Percentiles rank a stretch among this genome's conserved stretches.
Evolutionary conservation across 2,797 vertebrate genomes (phyloP).

Genomic region (Linurgus olivaceus): DNA sequence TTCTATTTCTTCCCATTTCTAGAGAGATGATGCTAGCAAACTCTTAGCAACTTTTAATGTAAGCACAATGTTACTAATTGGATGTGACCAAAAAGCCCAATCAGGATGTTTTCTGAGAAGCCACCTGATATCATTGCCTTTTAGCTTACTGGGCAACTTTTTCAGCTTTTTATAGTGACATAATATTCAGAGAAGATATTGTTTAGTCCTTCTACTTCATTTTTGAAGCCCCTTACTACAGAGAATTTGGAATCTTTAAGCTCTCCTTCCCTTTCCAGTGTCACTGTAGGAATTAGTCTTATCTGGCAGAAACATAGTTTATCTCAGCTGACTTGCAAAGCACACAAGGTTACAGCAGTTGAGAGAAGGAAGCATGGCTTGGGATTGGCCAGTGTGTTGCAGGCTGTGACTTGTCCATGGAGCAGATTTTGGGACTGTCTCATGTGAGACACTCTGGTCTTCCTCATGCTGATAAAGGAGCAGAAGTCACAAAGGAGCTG

Average conservation of each 20-base stretch:
- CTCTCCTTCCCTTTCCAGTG: not conserved
- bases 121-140: rapidly evolving
- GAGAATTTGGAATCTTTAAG: not conserved
- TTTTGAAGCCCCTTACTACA: not conserved
- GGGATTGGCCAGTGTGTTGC: not conserved
- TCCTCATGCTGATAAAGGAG: not conserved
- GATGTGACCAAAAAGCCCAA: not conserved
- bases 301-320: not conserved
- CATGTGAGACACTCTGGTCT: not conserved
- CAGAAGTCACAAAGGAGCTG: not conserved
- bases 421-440: not conserved
- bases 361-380: not conserved
- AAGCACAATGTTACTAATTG: not conserved
- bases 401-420: not conserved
- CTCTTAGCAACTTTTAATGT: not conserved
- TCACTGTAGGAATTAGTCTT: not conserved
- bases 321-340: not conserved
- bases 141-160: not conserved
- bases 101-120: not conserved
- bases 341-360: not conserved
- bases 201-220: not conserved
- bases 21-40: not conserved
- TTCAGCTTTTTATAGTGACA: not conserved
- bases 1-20: not conserved
- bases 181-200: not conserved